Conservation (phyloP, 2,797 vertebrate species). For the Schizopygopsis malacanthus region DNA sequence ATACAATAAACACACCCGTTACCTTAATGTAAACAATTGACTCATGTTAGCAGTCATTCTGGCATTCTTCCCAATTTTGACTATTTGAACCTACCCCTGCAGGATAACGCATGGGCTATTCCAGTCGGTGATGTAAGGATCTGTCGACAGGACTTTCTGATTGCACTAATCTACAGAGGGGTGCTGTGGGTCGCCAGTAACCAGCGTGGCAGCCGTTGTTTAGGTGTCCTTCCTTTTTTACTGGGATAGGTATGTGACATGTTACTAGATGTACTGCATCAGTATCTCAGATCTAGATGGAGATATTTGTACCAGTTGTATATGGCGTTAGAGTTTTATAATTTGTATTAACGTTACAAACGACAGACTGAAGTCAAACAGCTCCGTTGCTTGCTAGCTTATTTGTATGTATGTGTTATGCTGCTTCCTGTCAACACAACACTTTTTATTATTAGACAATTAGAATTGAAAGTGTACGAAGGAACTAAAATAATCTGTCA, state of each 20-base stretch:
- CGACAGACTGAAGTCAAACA: background rate
- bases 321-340: background rate
- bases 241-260: constrained; percentile 28
- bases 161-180: constrained; percentile 20
- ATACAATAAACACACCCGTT: background rate
- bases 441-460: background rate
- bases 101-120: constrained; percentile 18
- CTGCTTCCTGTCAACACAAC: background rate
- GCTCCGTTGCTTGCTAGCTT: constrained; percentile 11
- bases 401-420: background rate
- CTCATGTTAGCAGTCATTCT: background rate
- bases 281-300: too few species aligned
- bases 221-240: constrained; percentile 15
- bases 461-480: background rate
- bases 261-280: background rate
- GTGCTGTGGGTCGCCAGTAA: background rate
- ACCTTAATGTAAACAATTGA: background rate
- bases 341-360: background rate
- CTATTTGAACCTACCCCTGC: background rate
- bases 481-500: background rate
- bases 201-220: constrained; percentile 15
- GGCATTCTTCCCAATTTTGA: background rate
- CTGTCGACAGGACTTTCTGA: constrained; percentile 15
- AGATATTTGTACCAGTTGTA: background rate
- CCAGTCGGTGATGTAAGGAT: constrained; percentile 11